These are phyloP conservation scores for Heliocidaris tuberculata DNA, from an alignment of 35 echinoderm and acorn worm genomes.

Conservation along the genomic window DNA sequence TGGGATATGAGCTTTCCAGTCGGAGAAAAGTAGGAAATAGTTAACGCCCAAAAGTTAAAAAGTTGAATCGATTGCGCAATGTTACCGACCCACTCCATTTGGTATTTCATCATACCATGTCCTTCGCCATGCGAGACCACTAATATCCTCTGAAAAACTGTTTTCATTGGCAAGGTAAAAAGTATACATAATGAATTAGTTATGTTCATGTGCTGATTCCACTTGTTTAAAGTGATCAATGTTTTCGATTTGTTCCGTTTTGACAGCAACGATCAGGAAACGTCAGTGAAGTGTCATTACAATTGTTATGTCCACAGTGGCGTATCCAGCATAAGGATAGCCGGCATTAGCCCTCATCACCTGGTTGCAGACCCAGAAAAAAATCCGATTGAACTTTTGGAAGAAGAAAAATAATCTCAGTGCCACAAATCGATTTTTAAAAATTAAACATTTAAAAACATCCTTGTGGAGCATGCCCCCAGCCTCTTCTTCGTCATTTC, in stretches of 20 bases:
- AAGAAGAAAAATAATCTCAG: neutral
- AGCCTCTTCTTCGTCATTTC: neutral
- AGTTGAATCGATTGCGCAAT: neutral
- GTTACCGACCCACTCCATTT: neutral
- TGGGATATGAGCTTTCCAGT: too few species aligned
- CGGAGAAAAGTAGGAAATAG: too few species aligned
- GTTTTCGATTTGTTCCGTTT: conserved; percentile 8
- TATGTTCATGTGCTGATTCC: neutral
- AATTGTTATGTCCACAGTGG: neutral
- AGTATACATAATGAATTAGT: neutral
- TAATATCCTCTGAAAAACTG: neutral
- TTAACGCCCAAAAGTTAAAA: too few species aligned
- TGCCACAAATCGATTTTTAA: neutral
- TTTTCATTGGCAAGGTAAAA: neutral
- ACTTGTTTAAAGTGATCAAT: neutral
- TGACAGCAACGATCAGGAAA: neutral
- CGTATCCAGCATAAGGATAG: neutral
- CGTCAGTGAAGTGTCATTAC: neutral
- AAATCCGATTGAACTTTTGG: neutral
- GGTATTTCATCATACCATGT: neutral
- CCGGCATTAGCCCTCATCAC: neutral
- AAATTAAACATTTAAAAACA: neutral
- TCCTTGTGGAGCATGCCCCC: neutral
- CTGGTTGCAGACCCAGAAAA: neutral
- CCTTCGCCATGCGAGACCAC: neutral